phyloP scores from a whole-genome alignment of 2,888 invertebrate genomes.

The Tetragnatha montana region DNA sequence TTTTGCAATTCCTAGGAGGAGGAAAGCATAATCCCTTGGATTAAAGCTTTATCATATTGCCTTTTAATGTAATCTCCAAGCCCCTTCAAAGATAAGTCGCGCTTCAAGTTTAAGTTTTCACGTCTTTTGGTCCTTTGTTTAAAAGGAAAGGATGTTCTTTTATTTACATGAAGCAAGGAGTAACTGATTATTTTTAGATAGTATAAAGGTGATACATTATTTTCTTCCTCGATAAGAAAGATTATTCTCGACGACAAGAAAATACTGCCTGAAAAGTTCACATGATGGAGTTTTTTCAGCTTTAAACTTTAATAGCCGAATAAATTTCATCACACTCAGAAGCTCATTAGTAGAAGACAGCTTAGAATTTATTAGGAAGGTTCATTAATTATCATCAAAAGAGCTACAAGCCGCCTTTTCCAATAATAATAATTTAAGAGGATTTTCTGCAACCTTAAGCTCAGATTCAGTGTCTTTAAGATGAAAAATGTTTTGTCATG shows the following conservation, averaged over 20 bases:
- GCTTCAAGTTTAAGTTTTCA: background rate
- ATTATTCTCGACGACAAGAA: conserved; percentile 4
- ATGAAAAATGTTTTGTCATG: too few species aligned
- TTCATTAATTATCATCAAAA: conserved; percentile 4
- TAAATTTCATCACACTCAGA: background rate
- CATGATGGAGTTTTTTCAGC: background rate
- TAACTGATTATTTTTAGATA: conserved; percentile 1
- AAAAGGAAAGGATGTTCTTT: background rate
- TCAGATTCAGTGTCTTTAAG: background rate
- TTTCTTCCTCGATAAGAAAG: background rate
- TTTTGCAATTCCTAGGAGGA: conserved; percentile 18
- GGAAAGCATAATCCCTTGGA: conserved; percentile 41
- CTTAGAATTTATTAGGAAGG: background rate
- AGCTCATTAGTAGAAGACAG: conserved; percentile 2
- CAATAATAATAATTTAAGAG: background rate
- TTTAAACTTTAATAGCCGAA: background rate
- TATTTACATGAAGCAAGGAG: background rate
- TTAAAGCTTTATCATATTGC: conserved; percentile 45
- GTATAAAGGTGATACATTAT: conserved; percentile 4
- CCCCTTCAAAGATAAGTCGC: background rate
- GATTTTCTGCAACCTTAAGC: background rate
- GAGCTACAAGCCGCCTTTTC: background rate
- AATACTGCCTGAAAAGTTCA: background rate
- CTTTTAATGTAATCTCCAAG: conserved; percentile 42
- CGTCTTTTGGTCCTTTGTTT: conserved; percentile 20